These are phyloP conservation scores for Myripristis murdjan DNA, from an alignment of 2,797 vertebrate species.

Conservation along the genomic window DNA sequence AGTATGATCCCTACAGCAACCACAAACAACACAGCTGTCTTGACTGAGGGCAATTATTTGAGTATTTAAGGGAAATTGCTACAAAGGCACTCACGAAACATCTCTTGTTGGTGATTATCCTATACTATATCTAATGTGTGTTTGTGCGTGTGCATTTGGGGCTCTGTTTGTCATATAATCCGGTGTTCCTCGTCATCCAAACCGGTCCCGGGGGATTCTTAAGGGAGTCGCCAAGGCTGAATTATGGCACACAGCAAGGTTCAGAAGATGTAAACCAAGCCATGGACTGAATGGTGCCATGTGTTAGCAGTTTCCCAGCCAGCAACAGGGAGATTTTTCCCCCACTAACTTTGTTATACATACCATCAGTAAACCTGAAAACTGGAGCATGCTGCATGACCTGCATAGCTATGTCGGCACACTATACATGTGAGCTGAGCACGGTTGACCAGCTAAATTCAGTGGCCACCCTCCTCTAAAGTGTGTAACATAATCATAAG, in stretches of 20 bases:
- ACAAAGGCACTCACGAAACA: neutral
- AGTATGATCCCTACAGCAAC: neutral
- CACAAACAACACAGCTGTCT: neutral
- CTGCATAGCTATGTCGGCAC: neutral
- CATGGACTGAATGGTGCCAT: constrained; percentile 21
- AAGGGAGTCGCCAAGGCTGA: constrained; percentile 30
- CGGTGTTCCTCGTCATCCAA: constrained; percentile 22
- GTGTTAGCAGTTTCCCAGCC: constrained; percentile 19
- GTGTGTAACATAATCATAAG: constrained; percentile 12
- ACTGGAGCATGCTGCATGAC: neutral
- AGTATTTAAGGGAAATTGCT: neutral
- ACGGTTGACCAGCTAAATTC: constrained; percentile 6
- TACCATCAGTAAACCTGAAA: neutral
- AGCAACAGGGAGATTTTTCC: neutral
- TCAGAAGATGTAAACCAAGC: constrained; percentile 21
- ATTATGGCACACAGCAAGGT: constrained; percentile 29
- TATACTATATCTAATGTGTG: neutral
- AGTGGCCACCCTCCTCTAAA: neutral
- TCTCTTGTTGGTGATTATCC: no score
- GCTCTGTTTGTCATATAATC: constrained; percentile 27
- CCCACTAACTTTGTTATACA: neutral
- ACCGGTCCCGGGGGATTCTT: constrained; percentile 13
- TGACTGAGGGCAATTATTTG: neutral
- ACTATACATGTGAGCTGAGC: neutral
- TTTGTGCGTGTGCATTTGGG: neutral